These are phyloP conservation scores for Diploptera punctata DNA, from an alignment of 2,888 invertebrate genomes.

Conservation along the genomic window DNA sequence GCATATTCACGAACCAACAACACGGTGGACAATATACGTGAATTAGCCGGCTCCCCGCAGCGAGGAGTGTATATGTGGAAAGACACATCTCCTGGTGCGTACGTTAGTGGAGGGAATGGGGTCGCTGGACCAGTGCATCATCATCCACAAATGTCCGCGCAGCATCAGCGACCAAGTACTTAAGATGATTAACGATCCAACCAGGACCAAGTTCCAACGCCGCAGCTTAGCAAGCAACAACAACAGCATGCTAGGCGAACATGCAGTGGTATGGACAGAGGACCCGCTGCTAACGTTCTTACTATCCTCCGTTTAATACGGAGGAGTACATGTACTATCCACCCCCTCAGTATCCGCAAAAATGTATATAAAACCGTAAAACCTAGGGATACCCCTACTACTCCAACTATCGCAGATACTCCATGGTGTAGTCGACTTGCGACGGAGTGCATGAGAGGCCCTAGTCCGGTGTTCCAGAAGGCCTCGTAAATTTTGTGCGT, in stretches of 20 bases:
- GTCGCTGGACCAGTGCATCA: slow-evolving; percentile 36
- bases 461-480: slow-evolving; percentile 58
- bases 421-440: slow-evolving; percentile 49
- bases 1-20: slow-evolving; percentile 72
- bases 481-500: slow-evolving; percentile 89
- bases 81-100: slow-evolving; percentile 74
- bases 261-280: slow-evolving; percentile 45
- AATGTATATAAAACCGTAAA: slow-evolving; percentile 62
- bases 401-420: no score
- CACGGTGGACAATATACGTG: slow-evolving; percentile 86
- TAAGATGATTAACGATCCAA: slow-evolving; percentile 70
- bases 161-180: slow-evolving; percentile 40
- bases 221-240: slow-evolving; percentile 58
- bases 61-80: slow-evolving; percentile 82
- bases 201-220: slow-evolving; percentile 76
- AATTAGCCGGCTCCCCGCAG: slow-evolving; percentile 87
- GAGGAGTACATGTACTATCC: slow-evolving; percentile 75
- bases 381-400: slow-evolving; percentile 54
- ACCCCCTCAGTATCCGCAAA: slow-evolving; percentile 62
- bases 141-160: slow-evolving; percentile 46
- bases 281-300: slow-evolving; percentile 55
- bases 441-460: slow-evolving; percentile 42
- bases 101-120: slow-evolving; percentile 55
- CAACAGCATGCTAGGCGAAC: slow-evolving; percentile 52
- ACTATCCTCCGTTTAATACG: slow-evolving; percentile 69